These are phyloP conservation scores for Xiphydria camelus DNA, from an alignment of 2,888 invertebrate genomes.

Conservation along the genomic window DNA sequence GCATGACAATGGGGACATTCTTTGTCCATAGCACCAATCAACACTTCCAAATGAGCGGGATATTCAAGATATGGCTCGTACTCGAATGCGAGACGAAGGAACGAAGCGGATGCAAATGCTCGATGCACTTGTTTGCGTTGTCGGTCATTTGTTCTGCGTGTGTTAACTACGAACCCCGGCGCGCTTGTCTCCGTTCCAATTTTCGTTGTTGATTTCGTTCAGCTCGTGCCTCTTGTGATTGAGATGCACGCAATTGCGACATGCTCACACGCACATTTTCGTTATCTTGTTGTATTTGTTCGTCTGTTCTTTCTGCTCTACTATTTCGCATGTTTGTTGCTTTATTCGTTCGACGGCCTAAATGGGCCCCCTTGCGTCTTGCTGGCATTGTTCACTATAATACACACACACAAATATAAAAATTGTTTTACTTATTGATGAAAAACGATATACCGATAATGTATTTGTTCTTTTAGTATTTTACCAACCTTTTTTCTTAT, in stretches of 20 bases:
- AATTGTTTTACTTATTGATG: too few species aligned
- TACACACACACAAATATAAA: too few species aligned
- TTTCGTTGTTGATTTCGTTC: too few species aligned
- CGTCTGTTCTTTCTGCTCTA: too few species aligned
- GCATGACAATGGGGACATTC: constrained; percentile 29
- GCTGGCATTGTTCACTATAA: too few species aligned
- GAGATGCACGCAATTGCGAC: too few species aligned
- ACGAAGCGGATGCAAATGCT: constrained; percentile 16
- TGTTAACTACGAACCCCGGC: constrained; percentile 7
- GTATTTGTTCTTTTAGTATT: too few species aligned
- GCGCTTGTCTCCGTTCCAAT: constrained; percentile 8
- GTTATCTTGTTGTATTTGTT: too few species aligned
- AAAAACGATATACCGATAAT: too few species aligned
- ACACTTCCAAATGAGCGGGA: too few species aligned
- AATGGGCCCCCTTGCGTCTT: constrained; percentile 8
- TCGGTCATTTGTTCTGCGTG: constrained; percentile 16
- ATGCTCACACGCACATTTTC: constrained; percentile 9
- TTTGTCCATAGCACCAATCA: constrained; percentile 12
- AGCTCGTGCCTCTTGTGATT: too few species aligned
- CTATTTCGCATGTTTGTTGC: constrained; percentile 5
- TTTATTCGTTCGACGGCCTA: constrained; percentile 6
- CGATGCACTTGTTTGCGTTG: constrained; percentile 10
- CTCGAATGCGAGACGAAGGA: constrained; percentile 31
- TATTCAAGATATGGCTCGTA: constrained; percentile 36
- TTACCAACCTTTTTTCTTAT: too few species aligned